Base-by-base conservation (phyloP, 2,888 invertebrate species). In the Drosophila rubida region DNA sequence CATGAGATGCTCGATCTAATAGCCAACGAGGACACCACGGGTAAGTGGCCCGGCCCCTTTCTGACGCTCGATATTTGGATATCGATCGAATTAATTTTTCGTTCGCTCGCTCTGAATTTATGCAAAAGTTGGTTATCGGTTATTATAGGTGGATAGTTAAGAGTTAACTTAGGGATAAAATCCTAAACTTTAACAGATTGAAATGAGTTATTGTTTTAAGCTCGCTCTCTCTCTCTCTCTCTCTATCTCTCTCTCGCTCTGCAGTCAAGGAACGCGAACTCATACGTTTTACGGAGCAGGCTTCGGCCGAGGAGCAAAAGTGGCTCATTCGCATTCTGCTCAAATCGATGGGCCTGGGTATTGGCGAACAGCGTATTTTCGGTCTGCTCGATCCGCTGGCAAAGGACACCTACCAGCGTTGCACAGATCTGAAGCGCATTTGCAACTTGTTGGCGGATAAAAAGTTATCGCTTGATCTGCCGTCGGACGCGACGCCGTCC, bases 281-380 rank as follows among this genome's bases (percentile, higher is more conserved):
- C 62, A 93, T 94, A 58, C 92, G 93, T 49, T 93, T 97, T 46
- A 92, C 96, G 27, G 94, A 94, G 69, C 94, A 94, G 71, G 93
- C 95, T 77, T 95, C 95, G 6, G 94, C 96, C 0, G 89, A 94
- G 11, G 97, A 98, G 90, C 94, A 96, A 73, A 97, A 97, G 92
- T 99, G 98, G 98, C 93, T 98, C 16, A 95, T 98, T 5, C 93
- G 98, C 55, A 95, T 98, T 54, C 94, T 99, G 48, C 92, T 99
- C 11, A 98, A 98, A 91, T 95, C 96, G 61, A 92, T 98, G 90
- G 95, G 95, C 88, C 91, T 98, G 2, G 95, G 96, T 0, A 92
- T 98, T 68, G 95, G 96, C 7, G 94, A 94, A 59, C 94, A 94
- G 58, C 94, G 94, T 19, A 95, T 97, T 45, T 93, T 99, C 37